Percentiles rank a stretch among this genome's conserved stretches.
phyloP scores from a whole-genome alignment of 2,113 vertebrate genomes.

The Origma solitaria region DNA sequence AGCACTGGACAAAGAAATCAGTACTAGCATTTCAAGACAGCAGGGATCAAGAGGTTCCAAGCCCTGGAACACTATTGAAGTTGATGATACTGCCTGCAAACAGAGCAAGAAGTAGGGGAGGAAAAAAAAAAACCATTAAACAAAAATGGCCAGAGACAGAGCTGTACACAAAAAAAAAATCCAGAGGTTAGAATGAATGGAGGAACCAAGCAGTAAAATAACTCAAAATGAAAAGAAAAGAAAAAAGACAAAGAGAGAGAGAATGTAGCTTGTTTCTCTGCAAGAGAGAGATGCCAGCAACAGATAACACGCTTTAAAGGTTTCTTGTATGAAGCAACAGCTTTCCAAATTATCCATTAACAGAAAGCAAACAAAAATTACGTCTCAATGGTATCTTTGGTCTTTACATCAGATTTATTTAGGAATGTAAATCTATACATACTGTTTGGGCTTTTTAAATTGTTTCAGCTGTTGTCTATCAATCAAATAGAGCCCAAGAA shows the following conservation, averaged over 20 bases:
- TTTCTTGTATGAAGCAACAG: background rate
- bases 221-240: background rate
- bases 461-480: background rate
- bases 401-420: background rate
- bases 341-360: constrained; percentile 1
- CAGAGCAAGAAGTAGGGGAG: accelerated
- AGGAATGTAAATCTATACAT: background rate
- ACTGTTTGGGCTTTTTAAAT: background rate
- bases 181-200: background rate
- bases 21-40: background rate
- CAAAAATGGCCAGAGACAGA: background rate
- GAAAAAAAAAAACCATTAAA: background rate
- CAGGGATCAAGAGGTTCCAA: background rate
- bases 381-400: background rate
- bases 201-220: background rate
- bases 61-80: background rate
- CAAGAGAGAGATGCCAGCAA: background rate
- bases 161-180: background rate
- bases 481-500: background rate
- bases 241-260: background rate
- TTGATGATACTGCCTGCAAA: background rate
- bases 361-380: background rate
- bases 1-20: background rate
- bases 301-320: background rate
- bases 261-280: background rate